These are phyloP conservation scores for Albula goreensis DNA, from an alignment of 2,113 vertebrate genomes.

Conservation along the genomic window DNA sequence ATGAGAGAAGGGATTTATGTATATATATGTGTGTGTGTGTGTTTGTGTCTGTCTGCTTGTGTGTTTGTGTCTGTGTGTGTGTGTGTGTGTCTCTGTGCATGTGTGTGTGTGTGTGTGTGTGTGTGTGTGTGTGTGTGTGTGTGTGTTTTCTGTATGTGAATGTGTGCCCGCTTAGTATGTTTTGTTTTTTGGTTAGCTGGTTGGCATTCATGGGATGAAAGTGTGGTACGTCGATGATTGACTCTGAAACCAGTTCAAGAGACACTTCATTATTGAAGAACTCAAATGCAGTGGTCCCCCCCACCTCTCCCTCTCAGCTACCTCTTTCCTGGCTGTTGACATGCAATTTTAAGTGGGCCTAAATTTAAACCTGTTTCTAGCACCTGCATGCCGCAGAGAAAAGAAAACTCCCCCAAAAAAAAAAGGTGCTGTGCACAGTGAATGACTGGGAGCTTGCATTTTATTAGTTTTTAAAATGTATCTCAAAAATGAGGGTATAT, in stretches of 20 bases:
- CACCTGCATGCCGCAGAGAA: slow-evolving; percentile 46
- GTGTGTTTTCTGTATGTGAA: slow-evolving; percentile 3
- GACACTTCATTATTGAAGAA: slow-evolving; percentile 73
- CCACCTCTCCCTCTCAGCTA: slow-evolving; percentile 13
- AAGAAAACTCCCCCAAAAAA: slow-evolving; percentile 17
- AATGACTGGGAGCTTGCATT: neutral
- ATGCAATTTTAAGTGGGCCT: slow-evolving; percentile 71
- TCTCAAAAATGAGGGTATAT: too few relatives aligned
- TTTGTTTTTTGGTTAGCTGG: slow-evolving; percentile 38
- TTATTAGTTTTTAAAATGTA: neutral
- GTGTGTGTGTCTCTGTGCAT: neutral
- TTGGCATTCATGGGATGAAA: slow-evolving; percentile 56
- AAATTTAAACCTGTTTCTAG: slow-evolving; percentile 64
- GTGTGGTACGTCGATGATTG: slow-evolving; percentile 64
- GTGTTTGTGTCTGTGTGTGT: slow-evolving; percentile 15
- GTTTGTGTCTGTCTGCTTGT: slow-evolving; percentile 26
- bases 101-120: slow-evolving; percentile 12
- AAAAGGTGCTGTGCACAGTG: neutral
- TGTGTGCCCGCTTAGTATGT: slow-evolving; percentile 8
- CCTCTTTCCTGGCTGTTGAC: slow-evolving; percentile 62
- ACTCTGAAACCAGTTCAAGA: slow-evolving; percentile 60
- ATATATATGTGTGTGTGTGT: slow-evolving; percentile 8
- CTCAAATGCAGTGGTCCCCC: slow-evolving; percentile 43
- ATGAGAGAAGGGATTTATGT: slow-evolving; percentile 19
- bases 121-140: slow-evolving; percentile 16